Evolutionary conservation across 37 sponge, comb jelly and placozoan genomes (phyloP), one percentile per base, ranked within the genome.

Genomic region (Bolinopsis microptera): DNA sequence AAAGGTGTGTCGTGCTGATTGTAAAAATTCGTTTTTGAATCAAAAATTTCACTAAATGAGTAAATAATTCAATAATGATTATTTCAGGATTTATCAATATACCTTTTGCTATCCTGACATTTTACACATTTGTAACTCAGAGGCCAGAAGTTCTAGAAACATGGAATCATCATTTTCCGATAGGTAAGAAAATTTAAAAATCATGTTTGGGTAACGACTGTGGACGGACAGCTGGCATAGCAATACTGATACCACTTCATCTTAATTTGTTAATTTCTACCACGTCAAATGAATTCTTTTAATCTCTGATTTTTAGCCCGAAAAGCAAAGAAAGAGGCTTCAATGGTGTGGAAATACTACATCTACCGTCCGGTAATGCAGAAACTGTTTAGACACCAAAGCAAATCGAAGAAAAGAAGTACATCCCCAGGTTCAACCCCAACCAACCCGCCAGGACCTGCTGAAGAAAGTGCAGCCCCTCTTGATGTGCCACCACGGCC

Each of bases 81-180:
- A 13, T 48, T 48, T 48, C 61, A 48, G 61, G 75, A n/a, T 28
- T 72, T n/a, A 28, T 72, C 2, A 72, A 72, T n/a, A 72, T 72
- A 30, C 75, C 75, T 5, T n/a, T 72, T 2, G 13, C 75, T 72
- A 28, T 72, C 5, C 75, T 72, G 13, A n/a, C 75, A 23, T 5
- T 72, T 3, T 72, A 72, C 31, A 72, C 26, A 5, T 72, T 72
- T n/a, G 5, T 21, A 8, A 72, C 5, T 8, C 26, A 72, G 31
- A 72, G 75, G 26, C 75, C 75, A 30, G 75, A 72, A 72, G 26
- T 72, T 8, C 26, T 72, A 2, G 75, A 72, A 72, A 30, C 75
- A 2, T 72, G 75, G 75, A 72, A 28, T n/a, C 5, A 28, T 23
- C 75, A 28, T n/a, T 72, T n/a, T 28, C 75, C 75, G 18, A n/a